A percentile compares a stretch with the other conserved stretches of the same genome.
Evolutionary conservation across 2,888 invertebrate species (phyloP).

Genomic region (Mythimna lalbum): DNA sequence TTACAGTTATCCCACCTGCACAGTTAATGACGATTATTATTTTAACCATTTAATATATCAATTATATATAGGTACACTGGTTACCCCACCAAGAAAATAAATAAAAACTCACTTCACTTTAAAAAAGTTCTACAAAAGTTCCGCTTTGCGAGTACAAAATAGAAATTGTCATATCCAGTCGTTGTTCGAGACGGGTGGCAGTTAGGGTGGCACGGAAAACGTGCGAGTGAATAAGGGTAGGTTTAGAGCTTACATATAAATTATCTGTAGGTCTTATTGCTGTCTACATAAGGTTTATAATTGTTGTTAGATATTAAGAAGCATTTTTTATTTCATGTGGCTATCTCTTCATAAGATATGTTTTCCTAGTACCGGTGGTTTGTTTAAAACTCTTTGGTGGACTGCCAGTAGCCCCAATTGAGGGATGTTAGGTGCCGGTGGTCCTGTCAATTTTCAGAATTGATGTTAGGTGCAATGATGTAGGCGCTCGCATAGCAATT

Average conservation of each 20-base stretch:
- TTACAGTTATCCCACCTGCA: no score
- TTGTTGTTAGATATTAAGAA: neutral
- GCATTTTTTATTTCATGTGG: conserved; percentile 3
- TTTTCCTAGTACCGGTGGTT: conserved; percentile 14
- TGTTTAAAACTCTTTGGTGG: neutral
- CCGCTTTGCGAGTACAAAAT: no score
- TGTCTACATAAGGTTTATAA: neutral
- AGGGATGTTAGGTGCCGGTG: no score
- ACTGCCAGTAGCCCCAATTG: neutral
- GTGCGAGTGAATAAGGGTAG: conserved; percentile 11
- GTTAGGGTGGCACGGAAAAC: neutral
- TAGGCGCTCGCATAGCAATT: neutral
- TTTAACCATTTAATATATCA: no score
- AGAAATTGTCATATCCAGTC: neutral
- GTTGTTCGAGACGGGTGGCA: neutral
- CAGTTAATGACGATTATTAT: no score
- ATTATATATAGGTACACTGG: no score
- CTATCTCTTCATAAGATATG: conserved; percentile 11
- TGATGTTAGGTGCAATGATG: neutral
- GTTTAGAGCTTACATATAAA: neutral
- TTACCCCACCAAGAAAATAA: no score
- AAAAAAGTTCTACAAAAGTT: no score
- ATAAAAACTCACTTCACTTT: no score
- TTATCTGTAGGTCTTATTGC: neutral
- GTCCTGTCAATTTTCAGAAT: neutral